Evolutionary conservation across 2,113 vertebrate species (phyloP), one percentile per base, ranked within the genome.

Genomic region (Actinemys pallida): DNA sequence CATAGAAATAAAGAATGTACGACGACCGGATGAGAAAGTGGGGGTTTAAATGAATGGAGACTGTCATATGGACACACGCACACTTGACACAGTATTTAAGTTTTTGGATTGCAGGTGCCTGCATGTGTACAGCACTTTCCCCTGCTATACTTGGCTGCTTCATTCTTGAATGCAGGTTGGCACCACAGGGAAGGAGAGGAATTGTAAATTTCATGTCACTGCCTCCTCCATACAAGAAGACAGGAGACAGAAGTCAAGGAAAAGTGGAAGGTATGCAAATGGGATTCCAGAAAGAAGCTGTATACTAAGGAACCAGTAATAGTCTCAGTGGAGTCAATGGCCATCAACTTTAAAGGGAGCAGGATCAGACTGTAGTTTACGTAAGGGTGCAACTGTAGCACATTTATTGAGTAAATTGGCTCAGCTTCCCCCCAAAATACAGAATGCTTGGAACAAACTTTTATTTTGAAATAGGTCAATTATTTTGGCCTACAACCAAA

Each of bases 251-350:
- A 0, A 4, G 17, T 62, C 78, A 81, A 84, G 52, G 49, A 94
- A 88, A 29, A 0, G 0, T 0, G 5, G 25, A 90, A 11, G 19
- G 81, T 50, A 95, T 91, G 29, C 22, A 91, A 93, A 39, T 0
- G 2, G 2, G 12, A 86, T 7, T 31, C 72, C 25, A 88, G 88
- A 93, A 20, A 56, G 94, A 65, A 81, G 22, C 2, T 53, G 24
- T 2, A 82, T 7, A 20, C 2, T 59, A 59, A 87, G 10, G 29
- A 86, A 25, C 13, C 57, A 84, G 17, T 14, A 78, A 65, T 79
- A 8, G n/a, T n/a, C 22, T 10, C 62, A 91, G 42, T 90, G 72
- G 47, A 82, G 86, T 52, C 2, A 93, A 27, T 24, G 90, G 87
- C 20, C 85, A 52, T n/a, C n/a, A 62, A 29, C 29, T 65, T 65